These are phyloP conservation scores for Abscondita cerata DNA, from an alignment of 2,888 invertebrate genomes.

Conservation along the genomic window DNA sequence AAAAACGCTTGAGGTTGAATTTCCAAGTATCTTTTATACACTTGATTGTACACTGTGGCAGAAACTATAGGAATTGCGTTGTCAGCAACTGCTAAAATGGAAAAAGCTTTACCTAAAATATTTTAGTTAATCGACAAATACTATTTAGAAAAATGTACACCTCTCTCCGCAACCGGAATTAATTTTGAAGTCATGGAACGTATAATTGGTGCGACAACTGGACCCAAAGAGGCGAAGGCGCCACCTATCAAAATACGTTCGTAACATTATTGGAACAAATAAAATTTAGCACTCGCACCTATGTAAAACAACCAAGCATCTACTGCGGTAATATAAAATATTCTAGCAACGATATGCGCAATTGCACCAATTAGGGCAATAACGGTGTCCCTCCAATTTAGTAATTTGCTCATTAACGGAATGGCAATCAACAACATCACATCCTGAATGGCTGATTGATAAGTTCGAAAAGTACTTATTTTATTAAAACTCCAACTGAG, in stretches of 20 bases:
- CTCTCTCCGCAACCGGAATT: constrained; percentile 74
- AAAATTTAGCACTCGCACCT: no score
- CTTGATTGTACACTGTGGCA: constrained; percentile 73
- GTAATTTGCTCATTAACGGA: constrained; percentile 72
- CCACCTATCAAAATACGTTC: constrained; percentile 66
- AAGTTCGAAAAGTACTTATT: constrained; percentile 76
- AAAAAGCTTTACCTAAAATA: constrained; percentile 73
- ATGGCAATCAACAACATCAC: constrained; percentile 73
- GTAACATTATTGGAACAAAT: no score
- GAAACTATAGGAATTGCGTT: constrained; percentile 81
- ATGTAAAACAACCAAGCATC: constrained; percentile 67
- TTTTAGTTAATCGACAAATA: background rate
- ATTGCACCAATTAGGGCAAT: constrained; percentile 77
- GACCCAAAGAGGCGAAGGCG: constrained; percentile 77
- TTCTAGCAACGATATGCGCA: constrained; percentile 72
- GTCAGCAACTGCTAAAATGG: constrained; percentile 79
- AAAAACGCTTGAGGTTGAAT: constrained; percentile 69
- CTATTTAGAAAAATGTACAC: constrained; percentile 55
- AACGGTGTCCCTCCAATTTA: constrained; percentile 73
- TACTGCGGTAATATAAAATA: constrained; percentile 70
- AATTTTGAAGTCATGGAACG: constrained; percentile 85
- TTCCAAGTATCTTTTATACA: constrained; percentile 73
- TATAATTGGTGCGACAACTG: constrained; percentile 78
- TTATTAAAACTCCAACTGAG: constrained; percentile 74
- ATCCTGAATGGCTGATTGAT: constrained; percentile 75